Evolutionary conservation across 1,140 invertebrate species (phyloP).

Genomic region (Pemphigus obesinymphae): DNA sequence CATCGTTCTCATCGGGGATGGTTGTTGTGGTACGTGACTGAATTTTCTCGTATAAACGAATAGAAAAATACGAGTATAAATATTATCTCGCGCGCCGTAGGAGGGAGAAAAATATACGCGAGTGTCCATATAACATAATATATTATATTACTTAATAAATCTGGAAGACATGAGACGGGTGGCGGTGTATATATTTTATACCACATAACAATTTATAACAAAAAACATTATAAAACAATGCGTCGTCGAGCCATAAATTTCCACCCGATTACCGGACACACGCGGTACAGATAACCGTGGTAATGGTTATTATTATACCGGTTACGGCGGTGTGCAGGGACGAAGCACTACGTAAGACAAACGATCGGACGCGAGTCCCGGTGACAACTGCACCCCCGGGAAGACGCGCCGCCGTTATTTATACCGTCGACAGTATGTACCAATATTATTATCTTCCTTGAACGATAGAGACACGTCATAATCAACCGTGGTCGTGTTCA

Average conservation of each 20-base stretch:
- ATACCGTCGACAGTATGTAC: no score
- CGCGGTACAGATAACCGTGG: background rate
- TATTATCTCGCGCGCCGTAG: background rate
- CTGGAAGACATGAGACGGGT: background rate
- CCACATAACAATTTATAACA: no score
- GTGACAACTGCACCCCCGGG: no score
- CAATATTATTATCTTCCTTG: no score
- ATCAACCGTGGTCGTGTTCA: no score
- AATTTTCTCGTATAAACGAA: conserved; percentile 14
- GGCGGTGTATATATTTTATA: background rate
- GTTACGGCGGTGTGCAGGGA: background rate
- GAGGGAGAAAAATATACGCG: conserved; percentile 4
- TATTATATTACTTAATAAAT: conserved; percentile 32
- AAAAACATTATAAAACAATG: background rate
- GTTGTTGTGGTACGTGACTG: conserved; percentile 30
- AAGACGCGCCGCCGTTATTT: background rate
- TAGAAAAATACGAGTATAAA: background rate
- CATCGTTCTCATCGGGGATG: background rate
- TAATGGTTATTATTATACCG: background rate
- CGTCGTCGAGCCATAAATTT: background rate
- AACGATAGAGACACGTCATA: no score
- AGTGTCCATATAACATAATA: no score
- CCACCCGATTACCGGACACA: background rate
- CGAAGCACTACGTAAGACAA: no score
- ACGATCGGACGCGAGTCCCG: no score